A percentile compares a stretch with the other conserved stretches of the same genome.
phyloP scores from a whole-genome alignment of 2,888 invertebrate genomes.

The Lepidocyrtoides sp. region DNA sequence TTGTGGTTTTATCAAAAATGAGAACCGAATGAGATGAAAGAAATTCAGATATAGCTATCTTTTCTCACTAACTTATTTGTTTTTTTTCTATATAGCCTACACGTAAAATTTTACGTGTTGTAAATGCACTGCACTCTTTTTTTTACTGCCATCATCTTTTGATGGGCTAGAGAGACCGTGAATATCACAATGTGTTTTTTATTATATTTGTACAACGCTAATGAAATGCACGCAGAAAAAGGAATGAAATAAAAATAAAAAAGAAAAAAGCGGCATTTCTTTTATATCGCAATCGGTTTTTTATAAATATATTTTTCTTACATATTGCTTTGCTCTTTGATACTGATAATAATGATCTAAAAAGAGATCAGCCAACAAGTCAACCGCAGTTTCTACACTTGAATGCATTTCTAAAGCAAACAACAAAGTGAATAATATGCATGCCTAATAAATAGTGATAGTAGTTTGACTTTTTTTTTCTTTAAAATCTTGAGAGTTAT shows the following conservation, averaged over 20 bases:
- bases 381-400: background rate
- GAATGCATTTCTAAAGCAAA: conserved; percentile 18
- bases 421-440: background rate
- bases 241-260: conserved; percentile 34
- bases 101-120: too few species aligned
- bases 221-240: conserved; percentile 36
- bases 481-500: conserved; percentile 13
- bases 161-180: background rate
- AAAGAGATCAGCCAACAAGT: conserved; percentile 44
- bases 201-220: background rate
- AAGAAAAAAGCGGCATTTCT: conserved; percentile 53
- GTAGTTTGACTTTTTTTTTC: background rate
- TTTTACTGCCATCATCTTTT: background rate
- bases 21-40: background rate
- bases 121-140: background rate
- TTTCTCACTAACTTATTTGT: background rate
- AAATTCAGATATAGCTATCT: conserved; percentile 29
- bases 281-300: conserved; percentile 36
- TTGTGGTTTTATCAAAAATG: conserved; percentile 33
- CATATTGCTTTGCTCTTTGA: conserved; percentile 10
- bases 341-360: conserved; percentile 29
- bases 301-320: background rate
- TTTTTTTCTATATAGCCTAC: background rate
- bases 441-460: too few species aligned
- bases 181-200: background rate